Evolutionary conservation across 2,888 invertebrate species (phyloP), one percentile per base, ranked within the genome.

Genomic region (Protodeltote pygarga): DNA sequence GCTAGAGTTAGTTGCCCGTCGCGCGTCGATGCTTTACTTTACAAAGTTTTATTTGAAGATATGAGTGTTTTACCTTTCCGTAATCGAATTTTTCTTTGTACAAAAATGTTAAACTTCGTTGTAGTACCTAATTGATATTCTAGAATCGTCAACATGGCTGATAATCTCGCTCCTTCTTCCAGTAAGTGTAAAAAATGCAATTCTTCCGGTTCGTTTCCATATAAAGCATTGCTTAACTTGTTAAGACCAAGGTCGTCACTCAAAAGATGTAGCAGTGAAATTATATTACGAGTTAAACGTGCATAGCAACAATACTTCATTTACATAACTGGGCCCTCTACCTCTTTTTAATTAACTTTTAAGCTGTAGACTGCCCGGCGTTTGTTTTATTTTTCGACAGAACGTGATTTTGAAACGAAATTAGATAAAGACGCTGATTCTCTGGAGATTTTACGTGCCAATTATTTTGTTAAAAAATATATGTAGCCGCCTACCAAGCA

Each of bases 251-350:
- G 79, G 79, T 58, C 73, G 75, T 49, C 65, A 59, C 54, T 51
- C 59, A 54, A 40, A 71, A 73, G 76, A 73, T 70, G 72, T 72
- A 60, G 59, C 63, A 75, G 72, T 73, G 73, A 77, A 76, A 77
- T 76, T 71, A 40, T 73, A 64, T 73, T 70, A 74, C 68, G 67
- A 67, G 59, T 68, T 57, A 44, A 69, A 61, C 69, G 73, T 71
- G 81, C 86, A 75, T 86, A 75, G 87, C 83, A 87, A 88, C 88
- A 87, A 79, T 79, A 76, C 61, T 55, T 72, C 65, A 81, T 85
- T 86, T 84, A 76, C 85, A 85, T 85, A 83, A 83, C 77, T 76
- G 75, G 75, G 74, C 73, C 69, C 65, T 59, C 65, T 69, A 65
- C 61, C 69, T 70, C 74, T 68, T 75, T 69, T 55, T 84, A 83